Evolutionary conservation across 53 echinoderm and acorn worm genomes (phyloP), one percentile per base, ranked within the genome.

Genomic region (Astropecten irregularis): DNA sequence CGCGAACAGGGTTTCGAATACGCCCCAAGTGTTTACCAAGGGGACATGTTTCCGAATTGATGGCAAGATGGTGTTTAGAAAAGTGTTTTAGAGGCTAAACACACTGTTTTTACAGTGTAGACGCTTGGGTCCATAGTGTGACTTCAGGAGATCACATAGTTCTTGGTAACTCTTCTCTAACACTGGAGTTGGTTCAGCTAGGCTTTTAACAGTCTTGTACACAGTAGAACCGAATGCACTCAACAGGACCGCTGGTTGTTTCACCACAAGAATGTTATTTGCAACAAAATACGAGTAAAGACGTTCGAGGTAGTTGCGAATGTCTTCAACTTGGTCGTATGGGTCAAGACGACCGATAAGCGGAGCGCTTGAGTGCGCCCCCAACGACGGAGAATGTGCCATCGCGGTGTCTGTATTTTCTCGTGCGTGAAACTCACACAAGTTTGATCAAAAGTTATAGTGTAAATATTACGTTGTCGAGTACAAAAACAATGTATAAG

Each of bases 81-180:
- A n/a, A n/a, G n/a, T n/a, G n/a, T n/a, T n/a, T n/a, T n/a, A n/a
- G n/a, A n/a, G n/a, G n/a, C n/a, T n/a, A n/a, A n/a, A n/a, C n/a
- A n/a, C n/a, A n/a, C n/a, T n/a, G n/a, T n/a, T n/a, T n/a, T n/a
- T n/a, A n/a, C n/a, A n/a, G n/a, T n/a, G n/a, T n/a, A 71, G 63
- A 15, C 71, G 85, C 34, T 40, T 71, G 40, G 52, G 70, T 20
- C 70, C 68, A 36, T 53, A 74, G 31, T 74, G 74, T 23, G 52
- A 34, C 1, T 23, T 49, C 10, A 74, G 42, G n/a, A 74, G 19
- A 2, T 52, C 55, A 53, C 56, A 52, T 20, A 69, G 40, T 69
- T 69, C 44, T 21, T 15, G n/a, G 62, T 62, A 62, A 2, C 25
- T 28, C 29, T 62, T 29, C 16, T 30, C 62, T 26, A 13, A 26